Percentiles rank a stretch among this genome's conserved stretches.
Evolutionary conservation across 2,113 vertebrate genomes (phyloP).

Genomic region (Bungarus multicinctus): DNA sequence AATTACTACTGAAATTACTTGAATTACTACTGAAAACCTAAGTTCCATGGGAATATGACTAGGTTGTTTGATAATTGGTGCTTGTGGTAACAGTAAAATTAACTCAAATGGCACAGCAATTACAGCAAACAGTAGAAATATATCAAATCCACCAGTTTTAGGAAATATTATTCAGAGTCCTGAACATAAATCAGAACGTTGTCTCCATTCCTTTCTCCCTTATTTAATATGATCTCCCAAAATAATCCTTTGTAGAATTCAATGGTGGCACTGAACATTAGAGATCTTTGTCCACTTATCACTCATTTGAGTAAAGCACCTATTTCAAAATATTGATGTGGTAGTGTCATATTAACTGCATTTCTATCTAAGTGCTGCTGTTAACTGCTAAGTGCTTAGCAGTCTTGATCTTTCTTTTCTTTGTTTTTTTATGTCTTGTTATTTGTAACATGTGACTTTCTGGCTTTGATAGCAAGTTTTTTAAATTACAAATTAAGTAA

Average conservation of each 20-base stretch:
- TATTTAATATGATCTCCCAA: not conserved
- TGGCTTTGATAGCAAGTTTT: conserved; percentile 6
- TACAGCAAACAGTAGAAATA: not conserved
- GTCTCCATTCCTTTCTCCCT: not conserved
- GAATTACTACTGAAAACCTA: not conserved
- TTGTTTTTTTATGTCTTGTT: not conserved
- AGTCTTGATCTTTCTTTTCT: not conserved
- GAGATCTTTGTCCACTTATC: not conserved
- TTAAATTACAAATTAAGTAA: not conserved
- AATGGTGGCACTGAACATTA: not conserved
- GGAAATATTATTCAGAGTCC: not conserved
- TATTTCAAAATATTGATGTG: not conserved
- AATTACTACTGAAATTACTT: not conserved
- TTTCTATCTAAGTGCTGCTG: fast-evolving
- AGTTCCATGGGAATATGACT: not conserved
- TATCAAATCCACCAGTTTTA: not conserved
- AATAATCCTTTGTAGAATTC: not conserved
- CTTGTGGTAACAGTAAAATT: not conserved
- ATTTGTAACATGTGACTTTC: not conserved
- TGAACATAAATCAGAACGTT: not conserved
- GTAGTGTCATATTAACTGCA: fast-evolving
- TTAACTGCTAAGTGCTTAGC: not conserved
- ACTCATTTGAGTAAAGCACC: not conserved
- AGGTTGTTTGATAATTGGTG: not conserved
- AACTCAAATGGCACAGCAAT: not conserved